phyloP scores from a whole-genome alignment of 2,888 invertebrate genomes.

The Drosophila prolongata region DNA sequence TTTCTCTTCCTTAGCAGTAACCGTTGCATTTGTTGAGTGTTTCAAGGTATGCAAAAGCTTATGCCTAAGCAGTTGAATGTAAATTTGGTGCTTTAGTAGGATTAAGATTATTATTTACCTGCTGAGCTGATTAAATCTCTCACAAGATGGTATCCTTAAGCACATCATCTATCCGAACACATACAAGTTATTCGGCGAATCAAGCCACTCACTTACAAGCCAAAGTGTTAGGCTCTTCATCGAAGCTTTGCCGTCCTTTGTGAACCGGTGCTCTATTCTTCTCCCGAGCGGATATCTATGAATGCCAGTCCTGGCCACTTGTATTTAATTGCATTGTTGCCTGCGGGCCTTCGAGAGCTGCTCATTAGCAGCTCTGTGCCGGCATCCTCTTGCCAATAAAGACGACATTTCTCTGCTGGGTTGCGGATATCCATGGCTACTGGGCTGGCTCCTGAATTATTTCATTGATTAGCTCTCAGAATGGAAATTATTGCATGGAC shows the following conservation, averaged over 20 bases:
- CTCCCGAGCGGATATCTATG: conserved; percentile 7
- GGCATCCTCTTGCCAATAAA: neutral
- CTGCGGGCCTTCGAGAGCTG: conserved; percentile 22
- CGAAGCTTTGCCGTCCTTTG: conserved; percentile 30
- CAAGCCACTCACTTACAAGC: neutral
- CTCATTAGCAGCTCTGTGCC: conserved; percentile 38
- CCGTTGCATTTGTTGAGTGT: no score
- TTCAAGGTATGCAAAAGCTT: neutral
- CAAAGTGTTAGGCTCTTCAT: conserved; percentile 16
- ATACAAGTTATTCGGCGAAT: neutral
- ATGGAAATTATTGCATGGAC: conserved; percentile 31
- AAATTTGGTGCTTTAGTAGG: neutral
- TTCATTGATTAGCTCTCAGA: conserved; percentile 45
- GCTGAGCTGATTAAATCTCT: conserved; percentile 13
- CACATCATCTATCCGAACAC: neutral
- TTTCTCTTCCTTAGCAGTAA: no score
- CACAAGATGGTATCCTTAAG: neutral
- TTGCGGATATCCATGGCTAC: conserved; percentile 10
- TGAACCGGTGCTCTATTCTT: conserved; percentile 7
- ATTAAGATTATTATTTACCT: neutral
- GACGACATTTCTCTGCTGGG: neutral
- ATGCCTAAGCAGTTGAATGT: neutral
- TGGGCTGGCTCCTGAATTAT: conserved; percentile 24
- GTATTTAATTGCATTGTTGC: conserved; percentile 57
- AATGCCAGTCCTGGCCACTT: conserved; percentile 48